These are phyloP conservation scores for Macrostomum lignano DNA, from an alignment of 1,140 invertebrate genomes.

Conservation along the genomic window DNA sequence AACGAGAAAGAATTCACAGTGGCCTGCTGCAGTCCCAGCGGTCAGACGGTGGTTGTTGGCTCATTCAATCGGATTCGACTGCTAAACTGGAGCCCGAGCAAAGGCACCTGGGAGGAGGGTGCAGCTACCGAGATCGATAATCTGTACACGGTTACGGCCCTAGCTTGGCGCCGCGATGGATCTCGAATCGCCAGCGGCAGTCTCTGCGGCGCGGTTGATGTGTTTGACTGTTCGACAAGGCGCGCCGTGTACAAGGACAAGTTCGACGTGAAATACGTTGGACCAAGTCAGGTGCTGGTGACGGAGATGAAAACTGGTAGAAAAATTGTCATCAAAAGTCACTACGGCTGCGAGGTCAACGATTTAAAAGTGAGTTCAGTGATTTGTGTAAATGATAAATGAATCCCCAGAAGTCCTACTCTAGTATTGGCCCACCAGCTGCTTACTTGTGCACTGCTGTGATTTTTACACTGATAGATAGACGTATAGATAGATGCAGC, in stretches of 20 bases:
- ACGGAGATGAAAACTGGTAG: slow-evolving; percentile 34
- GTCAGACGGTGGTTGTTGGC: slow-evolving; percentile 60
- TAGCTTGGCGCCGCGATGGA: slow-evolving; percentile 72
- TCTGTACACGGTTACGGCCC: slow-evolving; percentile 54
- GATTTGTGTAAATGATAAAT: no score
- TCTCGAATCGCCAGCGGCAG: slow-evolving; percentile 40
- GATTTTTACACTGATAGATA: no score
- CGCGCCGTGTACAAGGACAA: slow-evolving; percentile 50
- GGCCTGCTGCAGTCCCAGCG: slow-evolving; percentile 51
- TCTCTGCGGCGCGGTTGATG: slow-evolving; percentile 48
- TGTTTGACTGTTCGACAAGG: slow-evolving; percentile 51
- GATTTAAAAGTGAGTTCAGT: no score
- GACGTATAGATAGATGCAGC: no score
- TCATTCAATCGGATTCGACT: slow-evolving; percentile 61
- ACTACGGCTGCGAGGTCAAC: slow-evolving; percentile 58
- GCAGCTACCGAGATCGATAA: slow-evolving; percentile 45
- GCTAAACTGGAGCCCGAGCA: slow-evolving; percentile 49
- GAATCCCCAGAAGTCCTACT: no score
- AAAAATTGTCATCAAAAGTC: slow-evolving; percentile 46
- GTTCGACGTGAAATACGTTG: slow-evolving; percentile 59
- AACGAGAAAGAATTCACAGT: slow-evolving; percentile 52
- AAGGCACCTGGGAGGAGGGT: slow-evolving; percentile 49
- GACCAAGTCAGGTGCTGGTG: slow-evolving; percentile 45
- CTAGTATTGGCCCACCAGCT: no score
- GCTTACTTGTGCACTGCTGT: no score